phyloP scores from a whole-genome alignment of 1,140 invertebrate genomes.

The Calephelis nemesis region DNA sequence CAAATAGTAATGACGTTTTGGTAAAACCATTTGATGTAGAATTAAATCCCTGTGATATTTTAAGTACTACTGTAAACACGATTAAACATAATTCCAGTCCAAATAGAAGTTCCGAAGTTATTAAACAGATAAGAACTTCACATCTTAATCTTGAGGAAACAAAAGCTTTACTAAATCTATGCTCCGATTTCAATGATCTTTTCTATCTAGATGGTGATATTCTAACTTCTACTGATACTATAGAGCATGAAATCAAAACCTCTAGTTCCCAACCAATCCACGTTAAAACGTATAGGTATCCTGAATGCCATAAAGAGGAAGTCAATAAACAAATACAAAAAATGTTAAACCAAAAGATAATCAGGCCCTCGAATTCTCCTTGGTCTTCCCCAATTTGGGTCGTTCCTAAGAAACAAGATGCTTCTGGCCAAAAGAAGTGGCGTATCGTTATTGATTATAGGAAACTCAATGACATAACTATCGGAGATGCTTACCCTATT shows the following conservation, averaged over 20 bases:
- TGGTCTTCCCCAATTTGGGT: no score
- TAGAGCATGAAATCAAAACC: neutral
- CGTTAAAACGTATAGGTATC: neutral
- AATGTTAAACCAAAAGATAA: slow-evolving; percentile 1
- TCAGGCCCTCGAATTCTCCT: neutral
- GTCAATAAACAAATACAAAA: neutral
- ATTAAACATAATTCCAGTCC: no score
- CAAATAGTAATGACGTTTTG: no score
- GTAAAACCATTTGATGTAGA: no score
- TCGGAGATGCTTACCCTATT: neutral
- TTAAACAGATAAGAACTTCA: neutral
- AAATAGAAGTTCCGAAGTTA: no score
- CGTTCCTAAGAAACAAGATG: no score
- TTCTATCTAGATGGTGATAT: no score
- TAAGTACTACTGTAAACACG: no score
- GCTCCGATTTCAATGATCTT: neutral
- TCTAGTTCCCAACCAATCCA: neutral
- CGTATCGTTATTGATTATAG: neutral
- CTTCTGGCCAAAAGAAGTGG: no score
- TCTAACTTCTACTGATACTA: no score
- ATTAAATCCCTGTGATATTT: no score
- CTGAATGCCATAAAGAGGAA: neutral
- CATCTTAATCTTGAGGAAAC: neutral
- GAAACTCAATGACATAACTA: neutral
- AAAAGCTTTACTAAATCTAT: neutral